Conservation (phyloP, 2,797 vertebrate genomes). For the Cossypha caffra region DNA sequence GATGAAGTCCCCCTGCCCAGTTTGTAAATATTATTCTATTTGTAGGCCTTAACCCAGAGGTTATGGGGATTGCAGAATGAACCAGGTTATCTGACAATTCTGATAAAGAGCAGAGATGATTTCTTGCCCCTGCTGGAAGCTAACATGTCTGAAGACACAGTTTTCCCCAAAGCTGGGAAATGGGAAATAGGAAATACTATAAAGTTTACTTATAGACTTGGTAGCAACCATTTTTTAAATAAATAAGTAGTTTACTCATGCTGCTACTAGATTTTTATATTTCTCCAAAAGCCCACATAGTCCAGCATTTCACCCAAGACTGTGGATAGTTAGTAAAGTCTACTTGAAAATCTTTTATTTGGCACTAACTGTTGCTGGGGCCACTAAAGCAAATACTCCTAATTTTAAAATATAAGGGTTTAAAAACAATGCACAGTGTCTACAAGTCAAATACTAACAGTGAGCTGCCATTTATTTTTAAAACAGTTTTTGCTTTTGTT, state of each 20-base stretch:
- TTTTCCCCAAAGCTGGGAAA: background rate
- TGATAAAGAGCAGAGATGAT: background rate
- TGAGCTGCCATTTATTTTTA: slow-evolving; percentile 49
- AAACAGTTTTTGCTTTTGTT: background rate
- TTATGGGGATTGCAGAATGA: background rate
- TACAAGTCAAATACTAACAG: slow-evolving; percentile 78
- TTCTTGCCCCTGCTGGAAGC: background rate
- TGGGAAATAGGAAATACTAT: background rate
- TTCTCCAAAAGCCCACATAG: background rate
- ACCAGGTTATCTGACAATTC: background rate
- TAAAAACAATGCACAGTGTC: slow-evolving; percentile 9
- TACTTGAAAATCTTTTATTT: background rate
- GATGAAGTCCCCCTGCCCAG: background rate
- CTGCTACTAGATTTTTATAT: background rate
- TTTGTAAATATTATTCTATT: background rate
- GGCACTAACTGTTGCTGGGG: background rate
- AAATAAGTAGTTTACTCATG: background rate
- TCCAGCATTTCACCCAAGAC: background rate
- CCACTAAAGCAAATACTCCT: background rate
- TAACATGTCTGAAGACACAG: background rate
- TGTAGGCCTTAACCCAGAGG: background rate
- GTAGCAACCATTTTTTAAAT: background rate
- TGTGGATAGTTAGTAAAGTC: background rate
- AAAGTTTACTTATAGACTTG: background rate
- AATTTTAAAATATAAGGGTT: background rate